Percentiles rank a stretch among this genome's conserved stretches.
These are phyloP conservation scores for Aphidius gifuensis DNA, from an alignment of 1,140 invertebrate genomes.

Conservation along the genomic window DNA sequence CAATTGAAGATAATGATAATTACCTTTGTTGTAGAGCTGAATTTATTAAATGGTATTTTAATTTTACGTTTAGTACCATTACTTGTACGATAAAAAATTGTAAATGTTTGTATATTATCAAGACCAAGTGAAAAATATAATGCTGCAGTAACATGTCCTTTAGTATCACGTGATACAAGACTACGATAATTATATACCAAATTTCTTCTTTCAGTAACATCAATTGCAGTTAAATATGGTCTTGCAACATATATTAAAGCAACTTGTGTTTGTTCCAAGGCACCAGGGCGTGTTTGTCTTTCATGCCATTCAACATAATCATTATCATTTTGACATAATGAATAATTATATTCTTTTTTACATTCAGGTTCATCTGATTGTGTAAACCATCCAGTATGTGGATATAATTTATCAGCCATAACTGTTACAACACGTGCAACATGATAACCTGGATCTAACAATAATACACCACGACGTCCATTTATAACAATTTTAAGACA, in stretches of 20 bases:
- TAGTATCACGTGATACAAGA: constrained; percentile 73
- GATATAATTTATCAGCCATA: constrained; percentile 79
- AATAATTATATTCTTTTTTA: constrained; percentile 80
- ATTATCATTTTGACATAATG: constrained; percentile 61
- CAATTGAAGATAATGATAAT: constrained; percentile 39
- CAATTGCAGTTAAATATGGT: constrained; percentile 76
- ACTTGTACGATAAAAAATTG: constrained; percentile 73
- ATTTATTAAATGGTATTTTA: constrained; percentile 69
- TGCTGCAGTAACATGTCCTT: constrained; percentile 76
- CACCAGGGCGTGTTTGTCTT: constrained; percentile 62
- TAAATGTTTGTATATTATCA: constrained; percentile 64
- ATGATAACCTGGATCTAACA: constrained; percentile 89
- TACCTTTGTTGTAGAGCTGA: constrained; percentile 64
- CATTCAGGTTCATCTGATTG: constrained; percentile 71
- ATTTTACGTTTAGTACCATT: constrained; percentile 62
- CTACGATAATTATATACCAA: constrained; percentile 85
- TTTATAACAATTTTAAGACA: constrained; percentile 72
- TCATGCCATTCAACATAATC: constrained; percentile 83
- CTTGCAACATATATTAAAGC: constrained; percentile 72
- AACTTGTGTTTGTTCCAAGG: constrained; percentile 51
- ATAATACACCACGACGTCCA: constrained; percentile 69
- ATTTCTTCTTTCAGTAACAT: constrained; percentile 84
- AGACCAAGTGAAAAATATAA: constrained; percentile 74
- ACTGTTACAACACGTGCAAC: constrained; percentile 80
- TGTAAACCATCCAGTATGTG: constrained; percentile 84